Percentiles rank a stretch among this genome's conserved stretches.
Conservation (phyloP, 1,140 invertebrate genomes). For the Bradynema listronoti region DNA sequence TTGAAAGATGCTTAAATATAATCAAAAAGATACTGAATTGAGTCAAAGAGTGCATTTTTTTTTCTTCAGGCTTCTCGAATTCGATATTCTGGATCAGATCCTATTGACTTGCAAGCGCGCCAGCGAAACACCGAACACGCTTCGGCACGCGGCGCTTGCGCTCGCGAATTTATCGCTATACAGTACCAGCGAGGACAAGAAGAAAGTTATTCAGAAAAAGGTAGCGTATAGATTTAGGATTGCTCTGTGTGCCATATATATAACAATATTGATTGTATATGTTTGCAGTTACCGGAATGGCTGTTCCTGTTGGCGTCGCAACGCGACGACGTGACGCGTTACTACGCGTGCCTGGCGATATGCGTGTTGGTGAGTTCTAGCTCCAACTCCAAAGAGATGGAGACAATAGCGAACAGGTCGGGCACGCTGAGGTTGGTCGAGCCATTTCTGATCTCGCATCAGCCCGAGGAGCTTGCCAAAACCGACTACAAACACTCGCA, state of each 20-base stretch:
- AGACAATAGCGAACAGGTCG: slow-evolving; percentile 86
- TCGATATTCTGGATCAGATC: slow-evolving; percentile 67
- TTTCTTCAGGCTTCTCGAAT: slow-evolving; percentile 62
- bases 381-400: slow-evolving; percentile 81
- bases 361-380: slow-evolving; percentile 76
- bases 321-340: slow-evolving; percentile 59
- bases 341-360: slow-evolving; percentile 95
- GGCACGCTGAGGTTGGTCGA: slow-evolving; percentile 90
- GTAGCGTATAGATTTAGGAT: too few relatives aligned
- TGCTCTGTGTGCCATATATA: too few relatives aligned
- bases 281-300: slow-evolving; percentile 78
- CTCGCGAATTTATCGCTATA: slow-evolving; percentile 91
- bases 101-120: slow-evolving; percentile 87
- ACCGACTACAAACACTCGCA: slow-evolving; percentile 80
- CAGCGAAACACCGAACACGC: slow-evolving; percentile 63
- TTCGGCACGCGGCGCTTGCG: slow-evolving; percentile 73
- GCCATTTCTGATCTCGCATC: slow-evolving; percentile 85
- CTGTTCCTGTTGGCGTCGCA: slow-evolving; percentile 93
- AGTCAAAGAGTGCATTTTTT: too few relatives aligned
- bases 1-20: too few relatives aligned
- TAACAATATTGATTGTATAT: background rate
- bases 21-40: too few relatives aligned
- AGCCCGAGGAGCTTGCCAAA: slow-evolving; percentile 86
- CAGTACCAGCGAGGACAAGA: slow-evolving; percentile 90
- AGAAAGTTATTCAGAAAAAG: slow-evolving; percentile 84